Percentiles rank a stretch among this genome's conserved stretches.
Evolutionary conservation across 2,113 vertebrate species (phyloP).

Genomic region (Spheniscus mendiculus): DNA sequence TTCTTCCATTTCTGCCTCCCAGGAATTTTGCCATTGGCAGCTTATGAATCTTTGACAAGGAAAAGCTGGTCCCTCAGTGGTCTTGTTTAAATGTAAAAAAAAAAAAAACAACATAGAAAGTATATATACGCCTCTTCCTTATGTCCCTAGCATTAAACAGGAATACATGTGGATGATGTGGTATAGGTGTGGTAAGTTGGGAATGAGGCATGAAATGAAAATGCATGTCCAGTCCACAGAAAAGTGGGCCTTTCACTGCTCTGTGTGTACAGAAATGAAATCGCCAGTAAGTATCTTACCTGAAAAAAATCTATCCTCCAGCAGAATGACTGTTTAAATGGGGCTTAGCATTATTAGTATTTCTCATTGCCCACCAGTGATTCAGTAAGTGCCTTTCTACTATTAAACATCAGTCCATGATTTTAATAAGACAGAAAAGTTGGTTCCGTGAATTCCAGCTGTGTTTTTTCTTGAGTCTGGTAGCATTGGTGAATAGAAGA

Average conservation of each 20-base stretch:
- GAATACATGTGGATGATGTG: not conserved
- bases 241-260: not conserved
- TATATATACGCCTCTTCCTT: not conserved
- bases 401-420: not conserved
- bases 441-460: not conserved
- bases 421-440: conserved; percentile 19
- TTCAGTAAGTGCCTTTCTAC: not conserved
- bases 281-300: not conserved
- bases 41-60: not conserved
- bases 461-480: not conserved
- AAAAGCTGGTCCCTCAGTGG: not conserved
- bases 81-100: not conserved
- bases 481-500: not conserved
- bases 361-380: not conserved
- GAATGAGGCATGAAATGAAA: not conserved
- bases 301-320: not conserved
- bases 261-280: not conserved
- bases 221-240: not conserved
- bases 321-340: not conserved
- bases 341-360: not conserved
- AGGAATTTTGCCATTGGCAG: not conserved
- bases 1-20: not conserved
- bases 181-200: not conserved
- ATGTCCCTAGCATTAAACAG: not conserved
- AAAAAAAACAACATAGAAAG: not conserved